Base-by-base conservation (phyloP, 2,113 vertebrate species). In the Daubentonia madagascariensis region DNA sequence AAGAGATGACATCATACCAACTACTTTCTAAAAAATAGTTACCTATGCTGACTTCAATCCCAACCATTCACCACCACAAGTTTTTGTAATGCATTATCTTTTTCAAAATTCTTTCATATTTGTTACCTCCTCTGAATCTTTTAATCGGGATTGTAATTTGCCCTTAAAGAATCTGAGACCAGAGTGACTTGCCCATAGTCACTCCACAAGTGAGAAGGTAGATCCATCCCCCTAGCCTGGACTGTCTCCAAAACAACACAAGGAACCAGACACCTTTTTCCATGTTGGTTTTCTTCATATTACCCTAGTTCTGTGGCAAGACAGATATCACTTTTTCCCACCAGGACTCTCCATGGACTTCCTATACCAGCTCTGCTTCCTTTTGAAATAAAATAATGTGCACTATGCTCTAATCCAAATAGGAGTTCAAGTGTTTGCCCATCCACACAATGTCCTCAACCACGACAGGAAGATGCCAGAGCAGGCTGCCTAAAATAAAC, bases 401-500 rank as follows among this genome's bases (percentile, higher is more conserved):
- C 14, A 37, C 75, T 50, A 85, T 63, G 57, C 17, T 95, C 17
- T 48, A 25, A 75, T 54, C 45, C 37, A 92, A 89, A 52, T 76
- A 20, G 37, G 43, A 89, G 35, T 54, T 32, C 32, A 22, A 52
- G 52, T 5, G 4, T 87, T 90, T 81, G 37, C 54, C 35, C 54
- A 87, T 84, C 85, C 65, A 75, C 43, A 80, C 48, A 92, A 45
- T 85, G 63, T 68, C 10, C 2, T 84, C 92, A 91, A 80, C 70
- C 72, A 91, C 70, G 87, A 87, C 43, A 87, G 85, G 72, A 93
- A 91, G 92, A 93, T 76, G 86, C 75, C 81, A 94, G 32, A 65
- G 75, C 48, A 63, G 57, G 16, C 65, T 32, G 20, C 86, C 84
- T 92, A 85, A 94, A 97, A 96, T 86, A 94, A 93, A 87, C 37